Evolutionary conservation across 2,113 vertebrate genomes (phyloP).

Genomic region (Thermophis baileyi): DNA sequence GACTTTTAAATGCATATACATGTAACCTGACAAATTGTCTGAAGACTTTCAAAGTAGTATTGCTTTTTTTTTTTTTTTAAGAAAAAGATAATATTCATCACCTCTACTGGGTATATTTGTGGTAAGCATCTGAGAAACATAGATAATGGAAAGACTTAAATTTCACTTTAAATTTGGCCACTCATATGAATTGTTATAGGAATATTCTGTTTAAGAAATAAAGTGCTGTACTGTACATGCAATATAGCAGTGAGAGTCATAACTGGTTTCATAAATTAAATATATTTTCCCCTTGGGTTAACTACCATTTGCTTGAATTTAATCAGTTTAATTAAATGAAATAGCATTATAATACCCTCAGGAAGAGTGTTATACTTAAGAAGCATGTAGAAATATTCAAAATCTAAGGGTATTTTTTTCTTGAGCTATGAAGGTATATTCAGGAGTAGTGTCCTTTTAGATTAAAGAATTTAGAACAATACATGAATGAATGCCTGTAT

Average conservation of each 20-base stretch:
- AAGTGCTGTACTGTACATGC: not conserved
- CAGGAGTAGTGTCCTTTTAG: not conserved
- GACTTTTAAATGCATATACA: not conserved
- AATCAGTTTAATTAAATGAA: constrained; percentile 71
- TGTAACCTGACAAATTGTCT: not conserved
- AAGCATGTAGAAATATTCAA: constrained; percentile 65
- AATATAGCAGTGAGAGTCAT: constrained; percentile 23
- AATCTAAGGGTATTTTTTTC: constrained; percentile 37
- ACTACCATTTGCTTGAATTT: constrained; percentile 61
- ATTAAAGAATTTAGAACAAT: constrained; percentile 3
- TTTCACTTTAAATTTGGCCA: constrained; percentile 28
- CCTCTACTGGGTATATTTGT: not conserved
- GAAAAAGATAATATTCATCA: not conserved
- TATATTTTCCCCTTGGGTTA: constrained; percentile 53
- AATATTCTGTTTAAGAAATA: constrained; percentile 25
- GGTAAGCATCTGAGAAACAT: constrained; percentile 9
- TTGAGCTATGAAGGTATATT: constrained; percentile 39
- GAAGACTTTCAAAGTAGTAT: constrained; percentile 18
- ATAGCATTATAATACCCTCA: constrained; percentile 51
- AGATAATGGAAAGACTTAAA: constrained; percentile 17
- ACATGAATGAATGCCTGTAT: constrained; percentile 8
- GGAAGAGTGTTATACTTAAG: constrained; percentile 47
- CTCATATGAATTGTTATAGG: constrained; percentile 25
- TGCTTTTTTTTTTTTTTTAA: not conserved
- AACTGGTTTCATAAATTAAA: constrained; percentile 47